Evolutionary conservation across 2,113 vertebrate species (phyloP).

Genomic region (Uropsilus gracilis): DNA sequence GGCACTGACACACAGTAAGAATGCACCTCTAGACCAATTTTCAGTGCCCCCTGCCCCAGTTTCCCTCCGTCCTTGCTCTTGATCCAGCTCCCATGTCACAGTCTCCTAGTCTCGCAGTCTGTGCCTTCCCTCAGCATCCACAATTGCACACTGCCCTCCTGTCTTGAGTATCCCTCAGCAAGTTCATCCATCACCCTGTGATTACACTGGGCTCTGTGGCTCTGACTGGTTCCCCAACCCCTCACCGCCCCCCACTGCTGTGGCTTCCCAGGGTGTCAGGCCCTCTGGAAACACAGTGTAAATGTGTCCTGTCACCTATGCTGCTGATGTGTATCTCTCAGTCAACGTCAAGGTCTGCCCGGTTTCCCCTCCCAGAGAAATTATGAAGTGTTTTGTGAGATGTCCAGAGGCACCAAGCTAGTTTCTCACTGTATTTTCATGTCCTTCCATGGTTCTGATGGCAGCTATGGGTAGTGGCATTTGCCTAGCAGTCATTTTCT

Average conservation of each 20-base stretch:
- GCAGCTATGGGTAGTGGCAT: background rate
- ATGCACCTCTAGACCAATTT: background rate
- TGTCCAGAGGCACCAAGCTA: background rate
- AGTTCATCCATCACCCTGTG: background rate
- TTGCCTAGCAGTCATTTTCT: background rate
- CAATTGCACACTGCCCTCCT: background rate
- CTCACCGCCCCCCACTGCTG: too few relatives aligned
- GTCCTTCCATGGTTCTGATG: background rate
- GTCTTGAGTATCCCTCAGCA: background rate
- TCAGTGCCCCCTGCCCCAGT: background rate
- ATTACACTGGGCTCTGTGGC: background rate
- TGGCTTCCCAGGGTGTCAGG: background rate
- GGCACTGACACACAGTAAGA: fast-evolving
- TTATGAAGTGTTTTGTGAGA: background rate
- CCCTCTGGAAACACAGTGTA: background rate
- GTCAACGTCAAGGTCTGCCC: background rate
- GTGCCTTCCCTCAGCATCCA: background rate
- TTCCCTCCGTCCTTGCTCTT: background rate
- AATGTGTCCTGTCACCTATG: background rate
- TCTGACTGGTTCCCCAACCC: background rate
- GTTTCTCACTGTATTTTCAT: background rate
- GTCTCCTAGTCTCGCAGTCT: background rate
- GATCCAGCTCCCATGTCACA: background rate
- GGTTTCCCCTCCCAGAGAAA: background rate
- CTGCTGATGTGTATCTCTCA: background rate